These are phyloP conservation scores for Macquaria ambigua DNA, from an alignment of 2,113 vertebrate species.

Conservation along the genomic window DNA sequence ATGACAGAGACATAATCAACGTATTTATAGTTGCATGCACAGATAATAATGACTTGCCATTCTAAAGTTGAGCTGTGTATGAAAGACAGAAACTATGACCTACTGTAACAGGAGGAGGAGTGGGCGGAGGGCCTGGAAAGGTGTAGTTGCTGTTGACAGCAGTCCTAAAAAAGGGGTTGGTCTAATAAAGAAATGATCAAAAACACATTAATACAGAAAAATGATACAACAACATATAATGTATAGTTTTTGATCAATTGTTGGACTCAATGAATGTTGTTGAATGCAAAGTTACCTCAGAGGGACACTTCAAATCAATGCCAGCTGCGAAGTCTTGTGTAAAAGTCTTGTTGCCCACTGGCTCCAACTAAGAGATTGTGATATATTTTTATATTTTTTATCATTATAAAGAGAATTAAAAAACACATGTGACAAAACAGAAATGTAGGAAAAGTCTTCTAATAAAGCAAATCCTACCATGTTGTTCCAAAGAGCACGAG, in stretches of 20 bases:
- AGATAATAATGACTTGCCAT: background rate
- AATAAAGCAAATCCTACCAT: constrained; percentile 83
- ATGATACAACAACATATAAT: background rate
- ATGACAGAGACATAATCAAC: background rate
- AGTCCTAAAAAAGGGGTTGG: constrained; percentile 87
- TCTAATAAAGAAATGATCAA: constrained; percentile 77
- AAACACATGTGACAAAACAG: background rate
- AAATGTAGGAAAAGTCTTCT: background rate
- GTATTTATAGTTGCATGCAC: background rate
- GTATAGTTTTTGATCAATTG: background rate
- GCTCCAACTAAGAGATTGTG: constrained; percentile 85
- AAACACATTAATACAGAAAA: constrained; percentile 8
- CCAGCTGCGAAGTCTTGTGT: constrained; percentile 81
- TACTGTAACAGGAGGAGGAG: constrained; percentile 82
- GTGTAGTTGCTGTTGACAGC: constrained; percentile 87
- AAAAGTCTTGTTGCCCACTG: constrained; percentile 87
- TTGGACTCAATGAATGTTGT: background rate
- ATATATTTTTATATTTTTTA: too few relatives aligned
- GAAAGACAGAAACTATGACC: background rate
- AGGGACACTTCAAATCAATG: constrained; percentile 87
- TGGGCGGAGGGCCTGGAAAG: constrained; percentile 76
- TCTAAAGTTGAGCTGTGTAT: background rate
- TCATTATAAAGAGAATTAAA: background rate
- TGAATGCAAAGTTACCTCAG: constrained; percentile 83
- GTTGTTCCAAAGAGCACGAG: constrained; percentile 92